Conservation (phyloP, 2,113 vertebrate genomes). For the Peromyscus leucopus region DNA sequence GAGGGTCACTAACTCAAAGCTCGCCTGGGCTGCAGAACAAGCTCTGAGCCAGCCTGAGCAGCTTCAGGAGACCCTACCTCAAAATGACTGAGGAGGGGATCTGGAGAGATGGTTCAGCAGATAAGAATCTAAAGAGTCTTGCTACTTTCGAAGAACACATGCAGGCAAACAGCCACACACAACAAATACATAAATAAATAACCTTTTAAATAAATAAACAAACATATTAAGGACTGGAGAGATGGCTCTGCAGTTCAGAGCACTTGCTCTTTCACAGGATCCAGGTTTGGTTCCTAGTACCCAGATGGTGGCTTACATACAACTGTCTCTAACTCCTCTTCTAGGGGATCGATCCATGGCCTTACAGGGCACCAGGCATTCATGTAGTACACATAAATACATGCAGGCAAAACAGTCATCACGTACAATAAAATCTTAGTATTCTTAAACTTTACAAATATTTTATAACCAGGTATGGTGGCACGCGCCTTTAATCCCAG, state of each 20-base stretch:
- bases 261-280: neutral
- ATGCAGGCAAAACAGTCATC: neutral
- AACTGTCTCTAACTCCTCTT: neutral
- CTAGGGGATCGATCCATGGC: neutral
- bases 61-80: neutral
- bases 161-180: neutral
- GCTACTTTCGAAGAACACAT: neutral
- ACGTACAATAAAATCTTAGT: neutral
- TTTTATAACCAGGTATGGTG: neutral
- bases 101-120: neutral
- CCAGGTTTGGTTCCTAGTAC: neutral
- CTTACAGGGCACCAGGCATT: neutral
- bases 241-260: neutral
- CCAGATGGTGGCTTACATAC: neutral
- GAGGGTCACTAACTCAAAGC: neutral
- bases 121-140: neutral
- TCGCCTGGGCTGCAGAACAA: neutral
- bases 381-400: neutral
- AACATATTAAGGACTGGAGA: neutral
- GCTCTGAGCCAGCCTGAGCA: neutral
- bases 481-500: neutral
- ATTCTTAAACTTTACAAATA: neutral
- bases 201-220: neutral
- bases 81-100: neutral
- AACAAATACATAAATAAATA: neutral